Conservation (phyloP, 2,113 vertebrate genomes). For the Myrmecobius fasciatus region DNA sequence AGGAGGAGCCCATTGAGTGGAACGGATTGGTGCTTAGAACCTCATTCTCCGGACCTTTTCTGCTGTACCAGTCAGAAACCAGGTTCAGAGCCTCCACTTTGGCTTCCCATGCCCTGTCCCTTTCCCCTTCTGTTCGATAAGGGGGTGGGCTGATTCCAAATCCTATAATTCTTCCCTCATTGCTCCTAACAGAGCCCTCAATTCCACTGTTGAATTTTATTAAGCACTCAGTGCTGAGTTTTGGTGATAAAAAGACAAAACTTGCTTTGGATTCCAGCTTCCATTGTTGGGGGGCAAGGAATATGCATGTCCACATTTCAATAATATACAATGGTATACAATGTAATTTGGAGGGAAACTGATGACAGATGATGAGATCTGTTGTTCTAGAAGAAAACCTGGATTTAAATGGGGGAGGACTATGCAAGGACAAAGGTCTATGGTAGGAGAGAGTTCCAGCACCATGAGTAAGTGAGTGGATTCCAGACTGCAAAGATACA, state of each 20-base stretch:
- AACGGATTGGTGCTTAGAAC: not conserved
- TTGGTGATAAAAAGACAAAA: not conserved
- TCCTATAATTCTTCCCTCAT: not conserved
- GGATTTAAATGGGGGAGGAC: no score
- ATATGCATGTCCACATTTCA: not conserved
- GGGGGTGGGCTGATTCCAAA: not conserved
- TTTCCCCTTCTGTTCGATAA: not conserved
- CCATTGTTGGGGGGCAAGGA: not conserved
- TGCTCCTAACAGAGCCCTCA: not conserved
- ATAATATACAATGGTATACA: not conserved
- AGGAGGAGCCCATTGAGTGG: not conserved
- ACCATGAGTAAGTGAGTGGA: not conserved
- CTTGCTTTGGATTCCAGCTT: not conserved
- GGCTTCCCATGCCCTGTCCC: not conserved
- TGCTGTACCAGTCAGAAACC: not conserved
- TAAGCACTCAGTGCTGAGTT: not conserved
- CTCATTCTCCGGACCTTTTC: not conserved
- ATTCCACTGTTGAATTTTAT: not conserved
- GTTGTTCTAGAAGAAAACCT: no score
- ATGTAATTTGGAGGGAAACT: not conserved
- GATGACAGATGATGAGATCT: not conserved
- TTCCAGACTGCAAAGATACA: not conserved
- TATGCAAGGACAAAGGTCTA: not conserved
- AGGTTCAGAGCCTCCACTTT: not conserved
- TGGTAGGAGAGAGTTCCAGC: not conserved